These are phyloP conservation scores for Sminthopsis crassicaudata DNA, from an alignment of 2,113 vertebrate genomes.

Conservation along the genomic window DNA sequence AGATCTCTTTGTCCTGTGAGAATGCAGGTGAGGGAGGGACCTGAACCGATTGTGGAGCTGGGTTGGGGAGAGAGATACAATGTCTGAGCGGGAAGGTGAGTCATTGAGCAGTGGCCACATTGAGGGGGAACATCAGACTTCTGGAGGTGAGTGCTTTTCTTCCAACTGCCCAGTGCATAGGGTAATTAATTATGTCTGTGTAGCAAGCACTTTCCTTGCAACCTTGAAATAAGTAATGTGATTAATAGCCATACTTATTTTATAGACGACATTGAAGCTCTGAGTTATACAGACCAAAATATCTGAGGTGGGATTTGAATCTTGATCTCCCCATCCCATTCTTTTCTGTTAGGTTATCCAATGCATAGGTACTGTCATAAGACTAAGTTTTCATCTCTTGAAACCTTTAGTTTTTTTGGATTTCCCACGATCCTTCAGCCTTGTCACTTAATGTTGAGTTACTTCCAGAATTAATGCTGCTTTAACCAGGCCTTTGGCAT, in stretches of 20 bases:
- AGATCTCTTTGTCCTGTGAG: slow-evolving; percentile 37
- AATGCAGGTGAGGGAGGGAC: not conserved
- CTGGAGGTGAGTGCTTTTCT: not conserved
- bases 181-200: not conserved
- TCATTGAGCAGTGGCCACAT: not conserved
- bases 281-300: not conserved
- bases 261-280: not conserved
- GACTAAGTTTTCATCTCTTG: slow-evolving; percentile 1
- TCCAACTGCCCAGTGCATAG: not conserved
- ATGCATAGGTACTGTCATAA: not conserved
- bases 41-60: not conserved
- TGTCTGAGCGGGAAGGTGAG: not conserved
- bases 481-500: slow-evolving; percentile 16
- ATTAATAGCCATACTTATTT: not conserved
- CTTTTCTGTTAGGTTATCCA: not conserved
- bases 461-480: slow-evolving; percentile 3
- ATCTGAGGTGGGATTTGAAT: not conserved
- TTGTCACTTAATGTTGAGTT: not conserved
- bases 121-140: not conserved
- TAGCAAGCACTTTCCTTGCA: not conserved
- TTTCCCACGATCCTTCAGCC: slow-evolving; percentile 6
- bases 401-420: not conserved
- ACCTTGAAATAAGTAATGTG: not conserved
- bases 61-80: not conserved
- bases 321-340: not conserved